Evolutionary conservation across 2,113 vertebrate species (phyloP).

Genomic region (Microcebus tavaratra): DNA sequence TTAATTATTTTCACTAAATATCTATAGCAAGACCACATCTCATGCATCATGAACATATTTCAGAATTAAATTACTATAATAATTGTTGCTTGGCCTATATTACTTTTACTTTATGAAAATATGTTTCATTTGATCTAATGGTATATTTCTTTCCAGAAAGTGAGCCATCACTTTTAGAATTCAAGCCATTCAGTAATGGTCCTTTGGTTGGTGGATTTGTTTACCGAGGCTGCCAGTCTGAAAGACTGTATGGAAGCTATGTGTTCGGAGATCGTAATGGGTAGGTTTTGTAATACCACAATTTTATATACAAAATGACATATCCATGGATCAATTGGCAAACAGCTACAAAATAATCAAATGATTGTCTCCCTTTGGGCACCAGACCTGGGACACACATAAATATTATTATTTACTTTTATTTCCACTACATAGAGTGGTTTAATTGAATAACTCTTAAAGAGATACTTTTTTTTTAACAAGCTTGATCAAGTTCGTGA

Average conservation of each 20-base stretch:
- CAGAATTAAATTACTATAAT: background rate
- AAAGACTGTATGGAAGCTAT: constrained; percentile 96
- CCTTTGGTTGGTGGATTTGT: constrained; percentile 95
- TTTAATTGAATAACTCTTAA: background rate
- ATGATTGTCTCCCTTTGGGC: background rate
- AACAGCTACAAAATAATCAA: background rate
- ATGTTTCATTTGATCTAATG: constrained; percentile 78
- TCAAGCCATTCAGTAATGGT: constrained; percentile 93
- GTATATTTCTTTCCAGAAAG: constrained; percentile 89
- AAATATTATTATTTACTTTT: background rate
- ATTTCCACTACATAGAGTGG: background rate
- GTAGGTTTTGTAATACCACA: constrained; percentile 82
- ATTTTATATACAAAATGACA: background rate
- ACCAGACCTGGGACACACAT: background rate
- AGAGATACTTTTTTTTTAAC: background rate
- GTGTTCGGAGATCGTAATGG: constrained; percentile 97
- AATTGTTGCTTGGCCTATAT: background rate
- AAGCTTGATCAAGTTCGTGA: background rate
- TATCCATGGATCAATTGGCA: background rate
- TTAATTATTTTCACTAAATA: background rate
- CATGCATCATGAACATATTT: background rate
- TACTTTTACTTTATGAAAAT: constrained; percentile 44
- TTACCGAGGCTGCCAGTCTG: constrained; percentile 97
- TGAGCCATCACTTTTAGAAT: constrained; percentile 94
- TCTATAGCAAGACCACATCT: background rate